Evolutionary conservation across 2,113 vertebrate genomes (phyloP).

Genomic region (Bubo bubo): DNA sequence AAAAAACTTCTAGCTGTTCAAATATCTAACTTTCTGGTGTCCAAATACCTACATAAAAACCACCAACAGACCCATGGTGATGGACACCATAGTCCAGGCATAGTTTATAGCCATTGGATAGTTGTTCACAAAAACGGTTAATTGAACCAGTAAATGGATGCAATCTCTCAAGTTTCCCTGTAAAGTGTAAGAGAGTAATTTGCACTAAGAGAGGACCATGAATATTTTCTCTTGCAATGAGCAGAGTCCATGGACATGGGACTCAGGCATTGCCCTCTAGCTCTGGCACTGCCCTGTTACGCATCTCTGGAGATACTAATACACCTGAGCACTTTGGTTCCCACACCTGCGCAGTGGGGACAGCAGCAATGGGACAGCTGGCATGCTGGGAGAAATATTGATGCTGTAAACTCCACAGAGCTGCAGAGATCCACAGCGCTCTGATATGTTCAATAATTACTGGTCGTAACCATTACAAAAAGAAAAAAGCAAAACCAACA

Average conservation of each 20-base stretch:
- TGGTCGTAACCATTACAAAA: not conserved
- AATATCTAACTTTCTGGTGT: not conserved
- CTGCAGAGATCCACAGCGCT: not conserved
- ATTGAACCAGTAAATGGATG: not conserved
- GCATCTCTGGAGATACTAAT: not conserved
- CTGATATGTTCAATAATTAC: not conserved
- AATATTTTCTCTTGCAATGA: not conserved
- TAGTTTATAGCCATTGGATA: not conserved
- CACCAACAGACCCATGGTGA: not conserved
- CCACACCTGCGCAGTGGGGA: not conserved
- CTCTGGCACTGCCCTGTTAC: not conserved
- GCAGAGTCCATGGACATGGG: not conserved
- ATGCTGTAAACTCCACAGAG: not conserved
- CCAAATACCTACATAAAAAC: not conserved
- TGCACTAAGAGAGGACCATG: not conserved
- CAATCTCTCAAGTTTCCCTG: not conserved
- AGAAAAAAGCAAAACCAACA: not conserved
- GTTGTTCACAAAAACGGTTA: not conserved
- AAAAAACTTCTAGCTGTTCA: not conserved
- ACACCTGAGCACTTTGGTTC: not conserved
- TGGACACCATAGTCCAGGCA: not conserved
- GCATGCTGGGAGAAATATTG: not conserved
- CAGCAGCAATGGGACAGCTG: not conserved
- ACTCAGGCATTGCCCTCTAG: accelerated
- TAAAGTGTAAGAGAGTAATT: not conserved